Percentiles rank a stretch among this genome's conserved stretches.
Evolutionary conservation across 1,140 invertebrate species (phyloP).

Genomic region (Chymomyza costata): DNA sequence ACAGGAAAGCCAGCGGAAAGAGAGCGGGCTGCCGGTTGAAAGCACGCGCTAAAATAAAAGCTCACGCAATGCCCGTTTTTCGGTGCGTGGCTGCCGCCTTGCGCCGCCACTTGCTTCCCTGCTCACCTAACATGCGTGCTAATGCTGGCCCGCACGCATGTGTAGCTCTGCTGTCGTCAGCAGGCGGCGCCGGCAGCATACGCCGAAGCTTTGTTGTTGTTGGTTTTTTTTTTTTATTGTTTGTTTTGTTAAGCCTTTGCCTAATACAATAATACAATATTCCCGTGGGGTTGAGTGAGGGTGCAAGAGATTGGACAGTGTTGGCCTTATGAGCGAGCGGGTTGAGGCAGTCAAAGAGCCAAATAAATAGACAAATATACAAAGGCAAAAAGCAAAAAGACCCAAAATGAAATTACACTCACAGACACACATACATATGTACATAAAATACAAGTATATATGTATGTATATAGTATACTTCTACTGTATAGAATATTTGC

Average conservation of each 20-base stretch:
- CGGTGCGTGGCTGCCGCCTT: conserved; percentile 51
- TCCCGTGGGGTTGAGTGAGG: conserved; percentile 23
- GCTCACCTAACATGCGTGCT: too few species aligned
- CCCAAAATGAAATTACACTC: conserved; percentile 27
- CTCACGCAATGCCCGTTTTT: conserved; percentile 47
- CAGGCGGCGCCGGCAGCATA: background rate
- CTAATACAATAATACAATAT: too few species aligned
- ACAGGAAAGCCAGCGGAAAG: background rate
- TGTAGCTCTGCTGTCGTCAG: background rate
- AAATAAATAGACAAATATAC: conserved; percentile 42
- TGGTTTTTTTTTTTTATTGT: conserved; percentile 26
- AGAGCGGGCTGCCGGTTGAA: conserved; percentile 32
- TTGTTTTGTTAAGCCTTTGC: conserved; percentile 34
- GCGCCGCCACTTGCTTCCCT: background rate
- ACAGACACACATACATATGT: background rate
- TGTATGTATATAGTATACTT: too few species aligned
- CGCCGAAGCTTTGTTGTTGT: conserved; percentile 34
- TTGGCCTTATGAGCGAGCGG: background rate
- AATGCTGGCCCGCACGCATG: conserved; percentile 26
- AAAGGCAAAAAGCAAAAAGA: conserved; percentile 8
- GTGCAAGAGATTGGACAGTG: conserved; percentile 3
- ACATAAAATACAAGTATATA: too few species aligned
- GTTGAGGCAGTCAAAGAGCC: conserved; percentile 13
- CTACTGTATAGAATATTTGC: conserved; percentile 43
- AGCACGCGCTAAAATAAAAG: conserved; percentile 62